phyloP scores from a whole-genome alignment of 2,888 invertebrate genomes.

The Aromia moschata region DNA sequence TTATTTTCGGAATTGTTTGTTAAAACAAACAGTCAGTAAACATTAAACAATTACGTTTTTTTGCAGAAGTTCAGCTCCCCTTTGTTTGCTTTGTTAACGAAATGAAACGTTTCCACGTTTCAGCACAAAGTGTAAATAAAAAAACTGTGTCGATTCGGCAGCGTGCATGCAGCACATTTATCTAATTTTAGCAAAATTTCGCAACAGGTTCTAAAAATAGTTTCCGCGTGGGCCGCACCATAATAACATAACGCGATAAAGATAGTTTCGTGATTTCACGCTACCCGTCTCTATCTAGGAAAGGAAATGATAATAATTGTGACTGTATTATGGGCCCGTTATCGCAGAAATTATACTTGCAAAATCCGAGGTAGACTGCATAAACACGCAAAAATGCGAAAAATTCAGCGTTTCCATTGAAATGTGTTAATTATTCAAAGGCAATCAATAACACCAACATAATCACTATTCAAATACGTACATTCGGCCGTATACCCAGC shows the following conservation, averaged over 20 bases:
- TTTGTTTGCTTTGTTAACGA: too few species aligned
- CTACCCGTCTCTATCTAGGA: conserved; percentile 22
- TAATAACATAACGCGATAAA: conserved; percentile 3
- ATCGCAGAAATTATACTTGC: conserved; percentile 41
- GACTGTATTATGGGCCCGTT: conserved; percentile 25
- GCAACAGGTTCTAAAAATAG: conserved; percentile 14
- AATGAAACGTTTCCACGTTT: too few species aligned
- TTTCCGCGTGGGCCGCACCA: conserved; percentile 14
- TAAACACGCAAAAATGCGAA: conserved; percentile 38
- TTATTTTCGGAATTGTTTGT: too few species aligned
- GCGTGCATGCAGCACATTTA: background rate
- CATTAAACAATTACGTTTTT: too few species aligned
- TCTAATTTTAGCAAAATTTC: conserved; percentile 21
- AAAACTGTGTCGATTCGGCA: conserved; percentile 3
- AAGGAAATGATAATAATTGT: conserved; percentile 32
- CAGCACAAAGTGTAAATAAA: too few species aligned
- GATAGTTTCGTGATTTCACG: conserved; percentile 19
- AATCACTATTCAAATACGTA: conserved; percentile 26
- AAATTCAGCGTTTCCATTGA: conserved; percentile 39
- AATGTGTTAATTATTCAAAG: conserved; percentile 39
- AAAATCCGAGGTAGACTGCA: conserved; percentile 29
- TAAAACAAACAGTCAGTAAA: too few species aligned
- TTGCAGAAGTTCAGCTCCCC: too few species aligned
- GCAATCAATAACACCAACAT: conserved; percentile 35
- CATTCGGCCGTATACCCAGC: background rate